Evolutionary conservation across 23 tunicate species (phyloP), one percentile per base, ranked within the genome.

Genomic region (Trididemnum miniatum): DNA sequence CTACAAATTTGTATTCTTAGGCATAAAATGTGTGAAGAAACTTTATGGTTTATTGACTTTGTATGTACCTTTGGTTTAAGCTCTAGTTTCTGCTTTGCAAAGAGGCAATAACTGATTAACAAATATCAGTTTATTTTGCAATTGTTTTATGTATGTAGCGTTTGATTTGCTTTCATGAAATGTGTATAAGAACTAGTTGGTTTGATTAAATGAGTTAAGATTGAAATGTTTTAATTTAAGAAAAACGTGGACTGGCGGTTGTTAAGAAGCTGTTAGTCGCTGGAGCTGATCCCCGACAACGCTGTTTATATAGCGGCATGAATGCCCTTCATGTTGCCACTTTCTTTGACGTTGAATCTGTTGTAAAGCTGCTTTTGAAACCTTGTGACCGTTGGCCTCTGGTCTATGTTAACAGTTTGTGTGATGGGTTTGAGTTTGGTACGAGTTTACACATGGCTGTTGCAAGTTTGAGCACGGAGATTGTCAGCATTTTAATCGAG

Each of bases 301-400:
- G 93, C 0, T 57, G 83, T 31, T 67, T 84, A 29, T 84, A 76
- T 80, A 79, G 79, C 1, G 85, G 72, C 52, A 93, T 93, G 98
- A 93, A 93, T 57, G 87, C 87, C 3, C 51, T 93, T 36, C 98
- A 93, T 69, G 22, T 93, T 18, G 92, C 98, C 59, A 87, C 93
- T 15, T 93, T 84, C 65, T 93, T 93, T 35, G 87, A 93, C 35
- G 20, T 88, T 22, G 51, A 83, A 20, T 37, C 93, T 0, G 84
- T 77, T 54, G 83, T 35, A 18, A 35, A 27, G 22, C 51, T 88
- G 72, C 79, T 88, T n/a, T 34, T 82, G 51, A 79, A 79, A 38
- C 29, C 60, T 2, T 35, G 78, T 34, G 78, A 65, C 15, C 22
- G 7, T 12, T 77, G 73, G 66, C 49, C 28, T 2, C 18, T 40